Conservation (phyloP, 2,113 vertebrate genomes). For the Cranoglanis bouderius region DNA sequence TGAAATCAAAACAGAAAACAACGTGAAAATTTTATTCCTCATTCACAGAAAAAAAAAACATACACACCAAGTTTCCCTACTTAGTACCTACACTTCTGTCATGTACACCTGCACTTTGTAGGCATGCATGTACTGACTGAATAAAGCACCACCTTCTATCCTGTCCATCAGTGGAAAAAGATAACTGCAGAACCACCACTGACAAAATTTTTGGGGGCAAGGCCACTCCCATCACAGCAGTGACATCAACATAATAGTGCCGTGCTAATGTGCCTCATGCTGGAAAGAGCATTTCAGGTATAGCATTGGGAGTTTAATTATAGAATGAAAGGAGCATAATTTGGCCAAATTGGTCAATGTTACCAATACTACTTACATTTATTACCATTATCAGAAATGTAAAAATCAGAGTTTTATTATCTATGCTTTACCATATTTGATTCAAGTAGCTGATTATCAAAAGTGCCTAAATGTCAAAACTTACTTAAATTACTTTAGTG, state of each 20-base stretch:
- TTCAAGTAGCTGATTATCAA: background rate
- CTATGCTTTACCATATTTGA: background rate
- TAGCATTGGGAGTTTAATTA: background rate
- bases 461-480: background rate
- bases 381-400: no score
- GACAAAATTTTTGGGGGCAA: background rate
- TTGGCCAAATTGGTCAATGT: background rate
- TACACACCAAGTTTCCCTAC: background rate
- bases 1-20: constrained; percentile 58
- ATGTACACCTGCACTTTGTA: background rate
- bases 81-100: background rate
- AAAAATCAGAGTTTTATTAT: no score
- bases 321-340: background rate
- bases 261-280: background rate
- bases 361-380: background rate
- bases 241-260: no score
- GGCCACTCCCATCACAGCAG: background rate
- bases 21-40: background rate
- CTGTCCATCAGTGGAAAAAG: background rate
- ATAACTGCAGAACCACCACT: background rate
- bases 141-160: background rate
- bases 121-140: background rate
- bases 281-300: background rate
- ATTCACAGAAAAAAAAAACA: background rate
- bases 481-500: background rate